These are phyloP conservation scores for Dromiciops gliroides DNA, from an alignment of 2,113 vertebrate species.

Conservation along the genomic window DNA sequence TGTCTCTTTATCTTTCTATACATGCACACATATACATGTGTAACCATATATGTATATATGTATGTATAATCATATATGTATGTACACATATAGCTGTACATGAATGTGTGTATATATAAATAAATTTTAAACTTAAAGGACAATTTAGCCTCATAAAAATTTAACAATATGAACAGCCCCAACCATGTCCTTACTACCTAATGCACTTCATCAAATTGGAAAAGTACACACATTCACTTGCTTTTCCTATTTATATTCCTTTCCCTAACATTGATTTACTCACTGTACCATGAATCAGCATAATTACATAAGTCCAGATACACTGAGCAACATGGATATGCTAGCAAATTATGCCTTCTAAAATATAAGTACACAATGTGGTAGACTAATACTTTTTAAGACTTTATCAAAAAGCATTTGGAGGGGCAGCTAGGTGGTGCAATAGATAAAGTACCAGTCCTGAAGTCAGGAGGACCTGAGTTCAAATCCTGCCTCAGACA, in stretches of 20 bases:
- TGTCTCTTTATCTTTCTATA: too few species aligned
- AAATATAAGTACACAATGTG: conserved; percentile 15
- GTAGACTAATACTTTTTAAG: not conserved
- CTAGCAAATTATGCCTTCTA: not conserved
- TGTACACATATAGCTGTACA: not conserved
- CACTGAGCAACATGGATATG: not conserved
- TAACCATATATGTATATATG: not conserved
- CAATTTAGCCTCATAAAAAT: conserved; percentile 32
- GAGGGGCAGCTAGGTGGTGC: too few species aligned
- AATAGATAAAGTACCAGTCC: too few species aligned
- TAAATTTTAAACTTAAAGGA: conserved; percentile 17
- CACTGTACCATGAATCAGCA: not conserved
- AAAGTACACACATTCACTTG: not conserved
- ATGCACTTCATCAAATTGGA: not conserved
- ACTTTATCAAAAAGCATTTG: not conserved
- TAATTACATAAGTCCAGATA: not conserved
- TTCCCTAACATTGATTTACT: not conserved
- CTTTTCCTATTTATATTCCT: conserved; percentile 19
- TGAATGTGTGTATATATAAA: not conserved
- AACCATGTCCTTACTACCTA: not conserved
- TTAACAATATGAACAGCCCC: not conserved
- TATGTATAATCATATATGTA: not conserved
- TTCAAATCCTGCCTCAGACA: too few species aligned
- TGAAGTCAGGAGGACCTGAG: too few species aligned
- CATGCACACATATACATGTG: too few species aligned